Percentiles rank a stretch among this genome's conserved stretches.
Conservation (phyloP, 2,888 invertebrate species). For the Itoplectis maculator region DNA sequence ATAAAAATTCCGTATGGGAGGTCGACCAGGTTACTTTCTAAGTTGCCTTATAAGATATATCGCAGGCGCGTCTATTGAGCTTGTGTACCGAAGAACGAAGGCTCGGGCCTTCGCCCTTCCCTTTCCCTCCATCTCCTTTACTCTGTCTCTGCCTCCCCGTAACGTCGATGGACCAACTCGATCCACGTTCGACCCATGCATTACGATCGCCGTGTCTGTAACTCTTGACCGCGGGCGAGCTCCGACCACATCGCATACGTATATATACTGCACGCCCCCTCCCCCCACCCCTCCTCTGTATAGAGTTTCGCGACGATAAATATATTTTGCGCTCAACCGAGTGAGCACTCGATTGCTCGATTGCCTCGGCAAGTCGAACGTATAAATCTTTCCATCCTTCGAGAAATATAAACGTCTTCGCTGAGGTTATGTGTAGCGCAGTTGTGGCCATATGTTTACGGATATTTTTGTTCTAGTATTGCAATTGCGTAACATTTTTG, state of each 20-base stretch:
- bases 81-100: constrained; percentile 21
- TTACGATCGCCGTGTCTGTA: constrained; percentile 57
- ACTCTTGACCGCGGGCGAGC: constrained; percentile 60
- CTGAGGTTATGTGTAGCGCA: constrained; percentile 15
- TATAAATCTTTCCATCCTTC: constrained; percentile 41
- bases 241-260: constrained; percentile 31
- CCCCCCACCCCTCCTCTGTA: neutral
- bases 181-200: constrained; percentile 48
- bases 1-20: constrained; percentile 65
- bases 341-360: constrained; percentile 49
- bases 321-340: constrained; percentile 53
- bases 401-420: constrained; percentile 18
- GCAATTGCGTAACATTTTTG: neutral
- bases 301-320: constrained; percentile 46
- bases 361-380: constrained; percentile 25
- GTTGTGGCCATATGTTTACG: neutral
- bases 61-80: constrained; percentile 32
- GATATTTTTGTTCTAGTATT: neutral
- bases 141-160: constrained; percentile 12
- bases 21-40: constrained; percentile 73
- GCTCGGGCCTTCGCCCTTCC: constrained; percentile 22
- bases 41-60: constrained; percentile 67
- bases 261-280: neutral
- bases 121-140: neutral
- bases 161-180: constrained; percentile 57